Evolutionary conservation across 53 echinoderm and acorn worm genomes (phyloP), one percentile per base, ranked within the genome.

Genomic region (Luidia sarsii): DNA sequence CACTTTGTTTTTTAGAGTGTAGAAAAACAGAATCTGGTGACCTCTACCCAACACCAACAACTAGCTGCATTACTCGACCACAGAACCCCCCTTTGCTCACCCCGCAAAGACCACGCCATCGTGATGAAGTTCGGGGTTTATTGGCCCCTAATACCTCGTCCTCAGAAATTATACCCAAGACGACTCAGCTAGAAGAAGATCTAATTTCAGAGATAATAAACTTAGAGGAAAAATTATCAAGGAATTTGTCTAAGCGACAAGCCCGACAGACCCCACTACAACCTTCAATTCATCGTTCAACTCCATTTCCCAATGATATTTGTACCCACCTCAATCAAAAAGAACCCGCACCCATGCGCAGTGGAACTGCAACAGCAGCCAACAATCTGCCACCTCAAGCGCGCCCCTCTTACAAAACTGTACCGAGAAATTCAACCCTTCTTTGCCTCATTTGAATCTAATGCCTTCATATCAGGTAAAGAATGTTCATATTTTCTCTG

Each of bases 401-500:
- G 7, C 53, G 4, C 4, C 53, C 10, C 20, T 21, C 7, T 53
- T 4, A 53, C 10, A 10, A 53, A 6, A 15, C 16, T n/a, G n/a
- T 53, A 10, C 53, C 53, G 4, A 53, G 21, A 18, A 18, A 20
- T 53, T 21, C 20, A 21, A 15, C 20, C 4, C 53, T 18, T 16
- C 15, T 20, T 5, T 53, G 53, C 53, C 53, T 53, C 18, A 10
- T 4, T 5, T 53, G 18, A 53, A 53, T 21, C 64, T 39, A n/a
- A 41, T 63, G 36, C 52, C 82, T 8, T 65, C 82, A 31, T 39
- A 81, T 37, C 82, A 81, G 39, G 37, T 79, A 4, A 79, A 79
- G 63, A 61, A 61, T 19, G 79, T 79, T 20, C 60, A 61, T 8
- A 67, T 81, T 3, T 81, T 53, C 53, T 50, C 82, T 34, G 82